These are phyloP conservation scores for Bovichtus diacanthus DNA, from an alignment of 2,797 vertebrate species.

Conservation along the genomic window DNA sequence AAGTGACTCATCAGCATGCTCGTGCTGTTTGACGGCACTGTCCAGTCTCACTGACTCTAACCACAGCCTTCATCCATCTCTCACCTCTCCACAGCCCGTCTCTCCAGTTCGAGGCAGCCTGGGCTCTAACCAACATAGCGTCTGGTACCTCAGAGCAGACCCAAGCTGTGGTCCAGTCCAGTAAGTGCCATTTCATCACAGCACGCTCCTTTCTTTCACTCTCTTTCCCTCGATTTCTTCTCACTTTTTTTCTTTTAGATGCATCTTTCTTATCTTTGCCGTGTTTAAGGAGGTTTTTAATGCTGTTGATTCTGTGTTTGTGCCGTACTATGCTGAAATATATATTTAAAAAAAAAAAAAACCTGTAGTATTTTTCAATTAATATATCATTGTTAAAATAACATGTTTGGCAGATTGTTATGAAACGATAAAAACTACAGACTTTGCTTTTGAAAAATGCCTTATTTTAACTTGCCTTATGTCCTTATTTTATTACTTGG, in stretches of 20 bases:
- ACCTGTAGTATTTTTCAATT: no score
- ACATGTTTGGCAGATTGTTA: background rate
- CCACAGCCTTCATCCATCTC: background rate
- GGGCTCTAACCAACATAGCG: conserved; percentile 99
- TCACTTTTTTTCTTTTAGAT: background rate
- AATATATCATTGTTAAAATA: background rate
- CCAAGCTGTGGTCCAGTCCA: conserved; percentile 98
- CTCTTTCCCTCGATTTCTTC: background rate
- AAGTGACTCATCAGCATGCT: conserved; percentile 49
- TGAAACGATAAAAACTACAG: background rate
- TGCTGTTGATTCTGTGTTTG: no score
- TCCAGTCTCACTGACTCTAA: conserved; percentile 13
- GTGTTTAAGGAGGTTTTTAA: no score
- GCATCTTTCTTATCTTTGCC: background rate
- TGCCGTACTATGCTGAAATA: no score
- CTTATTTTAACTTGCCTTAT: no score
- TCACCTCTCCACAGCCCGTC: conserved; percentile 88
- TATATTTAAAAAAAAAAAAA: no score
- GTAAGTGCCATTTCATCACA: conserved; percentile 84
- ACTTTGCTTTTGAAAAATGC: background rate
- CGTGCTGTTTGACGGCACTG: conserved; percentile 7
- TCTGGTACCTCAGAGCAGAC: conserved; percentile 99
- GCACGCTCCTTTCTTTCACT: background rate
- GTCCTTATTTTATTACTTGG: no score
- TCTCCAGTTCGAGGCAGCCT: conserved; percentile 98